Evolutionary conservation across 2,888 invertebrate species (phyloP).

Genomic region (Heliconius erato): DNA sequence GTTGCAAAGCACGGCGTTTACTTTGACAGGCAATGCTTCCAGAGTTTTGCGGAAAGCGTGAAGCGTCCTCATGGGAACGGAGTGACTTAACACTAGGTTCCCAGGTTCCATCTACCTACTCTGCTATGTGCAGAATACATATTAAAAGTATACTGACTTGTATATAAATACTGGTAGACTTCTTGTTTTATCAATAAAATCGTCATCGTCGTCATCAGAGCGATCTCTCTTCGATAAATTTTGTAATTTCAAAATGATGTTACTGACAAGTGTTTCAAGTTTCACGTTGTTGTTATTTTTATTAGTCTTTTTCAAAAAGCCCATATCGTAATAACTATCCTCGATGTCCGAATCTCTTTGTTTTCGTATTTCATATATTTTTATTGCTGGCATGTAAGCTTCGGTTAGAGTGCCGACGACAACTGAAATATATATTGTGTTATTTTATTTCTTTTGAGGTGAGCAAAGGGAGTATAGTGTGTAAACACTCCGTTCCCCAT

Average conservation of each 20-base stretch:
- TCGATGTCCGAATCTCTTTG: slow-evolving; percentile 19
- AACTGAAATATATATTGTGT: slow-evolving; percentile 5
- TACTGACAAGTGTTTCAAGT: slow-evolving; percentile 25
- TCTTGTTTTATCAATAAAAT: slow-evolving; percentile 44
- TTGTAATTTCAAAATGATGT: slow-evolving; percentile 31
- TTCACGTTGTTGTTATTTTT: slow-evolving; percentile 24
- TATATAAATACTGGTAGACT: slow-evolving; percentile 35
- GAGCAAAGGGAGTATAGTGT: no score
- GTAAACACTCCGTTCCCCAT: no score
- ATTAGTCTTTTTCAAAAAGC: slow-evolving; percentile 6
- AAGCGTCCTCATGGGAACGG: no score
- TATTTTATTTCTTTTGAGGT: not conserved
- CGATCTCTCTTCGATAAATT: slow-evolving; percentile 18
- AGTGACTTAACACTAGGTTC: no score
- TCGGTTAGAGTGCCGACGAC: slow-evolving; percentile 20
- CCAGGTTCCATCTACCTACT: no score
- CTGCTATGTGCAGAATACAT: no score
- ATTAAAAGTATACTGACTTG: not conserved
- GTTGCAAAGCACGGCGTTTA: no score
- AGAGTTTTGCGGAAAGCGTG: no score
- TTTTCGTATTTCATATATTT: slow-evolving; percentile 47
- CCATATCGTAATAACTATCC: slow-evolving; percentile 29
- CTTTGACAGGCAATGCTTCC: no score
- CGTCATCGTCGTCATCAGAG: slow-evolving; percentile 15
- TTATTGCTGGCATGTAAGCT: slow-evolving; percentile 32